phyloP scores from a whole-genome alignment of 23 tunicate species.

The Trididemnum clinides region DNA sequence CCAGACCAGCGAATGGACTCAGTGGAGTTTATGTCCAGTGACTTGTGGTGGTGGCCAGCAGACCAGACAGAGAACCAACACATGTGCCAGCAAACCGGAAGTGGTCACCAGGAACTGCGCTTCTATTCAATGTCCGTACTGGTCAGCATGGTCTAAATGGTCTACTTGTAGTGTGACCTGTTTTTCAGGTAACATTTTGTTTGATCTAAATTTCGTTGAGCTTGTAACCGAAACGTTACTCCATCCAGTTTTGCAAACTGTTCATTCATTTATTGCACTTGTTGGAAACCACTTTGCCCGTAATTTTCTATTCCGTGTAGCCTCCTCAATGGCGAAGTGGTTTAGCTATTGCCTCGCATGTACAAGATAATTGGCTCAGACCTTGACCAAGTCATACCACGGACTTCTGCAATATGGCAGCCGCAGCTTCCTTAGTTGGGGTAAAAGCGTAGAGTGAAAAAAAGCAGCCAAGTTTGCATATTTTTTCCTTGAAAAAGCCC shows the following conservation, averaged over 20 bases:
- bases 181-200: slow-evolving; percentile 56
- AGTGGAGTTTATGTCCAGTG: slow-evolving; percentile 70
- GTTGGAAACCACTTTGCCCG: neutral
- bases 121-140: slow-evolving; percentile 67
- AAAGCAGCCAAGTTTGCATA: too few species aligned
- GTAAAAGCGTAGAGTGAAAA: too few species aligned
- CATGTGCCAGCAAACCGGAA: slow-evolving; percentile 45
- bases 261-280: too few species aligned
- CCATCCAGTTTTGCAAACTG: too few species aligned
- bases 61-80: slow-evolving; percentile 57
- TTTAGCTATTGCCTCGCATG: too few species aligned
- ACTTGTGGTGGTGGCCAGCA: slow-evolving; percentile 76
- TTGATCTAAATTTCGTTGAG: neutral
- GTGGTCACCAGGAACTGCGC: slow-evolving; percentile 39
- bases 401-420: too few species aligned
- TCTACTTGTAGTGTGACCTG: slow-evolving; percentile 80
- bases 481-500: too few species aligned
- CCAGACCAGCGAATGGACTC: slow-evolving; percentile 50
- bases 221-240: too few species aligned
- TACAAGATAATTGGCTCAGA: too few species aligned
- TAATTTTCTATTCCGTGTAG: neutral
- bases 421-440: too few species aligned
- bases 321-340: too few species aligned
- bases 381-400: too few species aligned
- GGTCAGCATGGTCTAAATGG: slow-evolving; percentile 86